phyloP scores from a whole-genome alignment of 1,140 invertebrate species.

The Venustaconcha ellipsiformis region DNA sequence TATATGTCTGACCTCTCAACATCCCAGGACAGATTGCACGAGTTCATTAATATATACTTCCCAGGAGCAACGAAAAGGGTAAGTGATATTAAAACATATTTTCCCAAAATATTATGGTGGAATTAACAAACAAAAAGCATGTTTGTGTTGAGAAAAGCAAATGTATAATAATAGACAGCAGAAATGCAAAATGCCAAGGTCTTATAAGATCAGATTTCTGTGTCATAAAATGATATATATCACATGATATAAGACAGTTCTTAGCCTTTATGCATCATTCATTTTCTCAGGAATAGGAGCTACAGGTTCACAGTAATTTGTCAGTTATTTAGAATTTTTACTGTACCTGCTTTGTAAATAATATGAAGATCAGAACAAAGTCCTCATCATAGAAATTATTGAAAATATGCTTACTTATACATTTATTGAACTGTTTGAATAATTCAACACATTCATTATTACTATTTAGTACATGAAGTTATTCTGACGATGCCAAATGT shows the following conservation, averaged over 20 bases:
- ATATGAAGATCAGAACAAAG: no score
- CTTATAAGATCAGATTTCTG: neutral
- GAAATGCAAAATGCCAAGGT: neutral
- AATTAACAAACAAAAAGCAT: neutral
- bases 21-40: constrained; percentile 31
- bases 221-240: neutral
- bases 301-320: no score
- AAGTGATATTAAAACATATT: constrained; percentile 21
- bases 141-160: neutral
- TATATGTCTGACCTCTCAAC: constrained; percentile 45
- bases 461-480: no score
- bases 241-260: neutral
- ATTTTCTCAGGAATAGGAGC: no score
- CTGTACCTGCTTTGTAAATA: no score
- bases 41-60: constrained; percentile 54
- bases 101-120: neutral
- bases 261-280: no score
- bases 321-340: no score
- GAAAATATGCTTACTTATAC: no score
- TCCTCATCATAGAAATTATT: no score
- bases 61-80: constrained; percentile 71
- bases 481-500: no score
- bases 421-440: no score
- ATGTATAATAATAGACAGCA: neutral
- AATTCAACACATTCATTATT: no score